Evolutionary conservation across 2,797 vertebrate genomes (phyloP), one percentile per base, ranked within the genome.

Genomic region (Phaenicophaeus curvirostris): DNA sequence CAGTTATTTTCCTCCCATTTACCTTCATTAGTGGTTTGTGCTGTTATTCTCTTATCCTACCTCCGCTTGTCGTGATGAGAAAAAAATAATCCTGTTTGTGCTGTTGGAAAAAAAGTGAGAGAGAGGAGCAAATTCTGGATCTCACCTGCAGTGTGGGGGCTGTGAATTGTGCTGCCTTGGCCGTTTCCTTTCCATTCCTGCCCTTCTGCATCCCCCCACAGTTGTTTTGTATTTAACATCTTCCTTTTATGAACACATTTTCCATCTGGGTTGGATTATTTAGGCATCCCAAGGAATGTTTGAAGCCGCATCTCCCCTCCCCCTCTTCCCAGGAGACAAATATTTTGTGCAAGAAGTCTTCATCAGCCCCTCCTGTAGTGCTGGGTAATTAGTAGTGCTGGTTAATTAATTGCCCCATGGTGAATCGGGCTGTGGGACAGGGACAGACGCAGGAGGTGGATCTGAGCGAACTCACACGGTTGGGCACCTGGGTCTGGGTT

Each of bases 251-350:
- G 58, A 88, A 9, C 78, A 3, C 30, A 1, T 83, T 91, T 93
- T 61, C 89, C 87, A 82, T 79, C 94, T 91, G 89, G 82, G 48
- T 21, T 35, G 67, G 76, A 75, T 93, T 76, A 80, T 95, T 94
- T 54, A 25, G 68, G 75, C 61, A 69, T 87, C 74, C 57, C 31
- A 19, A 65, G 33, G 87, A 79, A 87, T 33, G 72, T 48, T 80
- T 87, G 53, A 78, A 87, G 44, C 85, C 51, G n/a, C 18, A 9
- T 74, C 17, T 79, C 14, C 33, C 71, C 28, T 90, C 48, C 69
- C 66, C 30, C 46, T 87, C 59, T 90, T 66, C 68, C 55, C 3
- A 0, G 51, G 37, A 82, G 89, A 77, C 33, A 62, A 71, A n/a
- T 28, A 51, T 63, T 86, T 78, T 24, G 33, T 79, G 65, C 59